A percentile compares a stretch with the other conserved stretches of the same genome.
These are phyloP conservation scores for Unio pictorum DNA, from an alignment of 2,888 invertebrate genomes.

Conservation along the genomic window DNA sequence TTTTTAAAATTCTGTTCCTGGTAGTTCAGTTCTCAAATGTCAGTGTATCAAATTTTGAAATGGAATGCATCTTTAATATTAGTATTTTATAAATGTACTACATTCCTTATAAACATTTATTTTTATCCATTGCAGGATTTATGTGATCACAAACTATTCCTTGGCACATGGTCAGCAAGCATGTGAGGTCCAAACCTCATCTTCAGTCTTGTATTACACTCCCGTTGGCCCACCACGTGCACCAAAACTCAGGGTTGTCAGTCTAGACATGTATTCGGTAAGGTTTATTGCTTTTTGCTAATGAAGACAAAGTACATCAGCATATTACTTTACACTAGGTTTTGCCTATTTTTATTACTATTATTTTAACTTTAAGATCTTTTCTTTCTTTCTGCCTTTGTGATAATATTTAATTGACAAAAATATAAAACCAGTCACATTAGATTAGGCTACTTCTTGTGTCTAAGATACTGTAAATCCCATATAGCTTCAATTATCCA, in stretches of 20 bases:
- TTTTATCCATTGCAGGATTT: conserved; percentile 49
- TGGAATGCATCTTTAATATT: too few relatives aligned
- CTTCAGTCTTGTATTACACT: conserved; percentile 66
- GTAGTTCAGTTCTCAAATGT: too few relatives aligned
- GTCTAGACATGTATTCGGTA: conserved; percentile 65
- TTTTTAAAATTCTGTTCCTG: too few relatives aligned
- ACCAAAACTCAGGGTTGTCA: conserved; percentile 58
- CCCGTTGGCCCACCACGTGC: conserved; percentile 67
- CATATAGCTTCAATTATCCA: too few relatives aligned
- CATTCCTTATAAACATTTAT: too few relatives aligned
- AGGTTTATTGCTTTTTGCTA: background rate
- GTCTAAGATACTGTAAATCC: too few relatives aligned
- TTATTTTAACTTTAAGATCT: background rate
- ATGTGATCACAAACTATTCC: conserved; percentile 69
- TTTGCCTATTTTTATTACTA: background rate
- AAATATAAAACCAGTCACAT: too few relatives aligned
- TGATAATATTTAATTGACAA: too few relatives aligned
- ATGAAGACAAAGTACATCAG: background rate
- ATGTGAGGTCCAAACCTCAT: conserved; percentile 67
- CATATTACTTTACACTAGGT: background rate
- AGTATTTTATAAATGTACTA: too few relatives aligned
- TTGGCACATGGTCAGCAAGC: conserved; percentile 60
- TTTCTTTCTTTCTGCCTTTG: too few relatives aligned
- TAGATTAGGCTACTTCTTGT: too few relatives aligned
- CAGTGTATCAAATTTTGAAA: too few relatives aligned